Percentiles rank a stretch among this genome's conserved stretches.
Evolutionary conservation across 1,140 invertebrate genomes (phyloP).

Genomic region (Atta colombica): DNA sequence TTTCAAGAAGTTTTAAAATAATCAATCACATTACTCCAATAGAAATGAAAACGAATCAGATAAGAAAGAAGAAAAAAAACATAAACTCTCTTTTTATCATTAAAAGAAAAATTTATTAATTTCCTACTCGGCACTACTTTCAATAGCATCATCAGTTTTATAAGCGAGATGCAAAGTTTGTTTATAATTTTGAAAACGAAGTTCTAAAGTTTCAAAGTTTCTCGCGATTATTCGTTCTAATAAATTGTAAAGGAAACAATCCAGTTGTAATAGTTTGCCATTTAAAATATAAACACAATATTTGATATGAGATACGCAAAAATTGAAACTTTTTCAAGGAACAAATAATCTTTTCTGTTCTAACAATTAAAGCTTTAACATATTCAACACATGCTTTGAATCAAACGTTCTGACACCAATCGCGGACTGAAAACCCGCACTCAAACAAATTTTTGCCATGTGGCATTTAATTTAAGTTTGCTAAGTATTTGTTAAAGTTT

Average conservation of each 20-base stretch:
- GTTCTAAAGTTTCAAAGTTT: slow-evolving; percentile 10
- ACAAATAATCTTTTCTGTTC: background rate
- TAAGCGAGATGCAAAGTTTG: background rate
- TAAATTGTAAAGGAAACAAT: background rate
- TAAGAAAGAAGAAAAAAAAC: no score
- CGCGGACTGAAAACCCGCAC: background rate
- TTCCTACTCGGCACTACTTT: background rate
- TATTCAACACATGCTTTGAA: background rate
- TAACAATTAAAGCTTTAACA: slow-evolving; percentile 23
- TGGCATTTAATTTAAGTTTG: slow-evolving; percentile 25
- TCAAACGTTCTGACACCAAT: background rate
- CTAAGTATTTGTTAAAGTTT: slow-evolving; percentile 42
- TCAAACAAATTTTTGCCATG: slow-evolving; percentile 37
- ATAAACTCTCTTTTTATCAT: background rate
- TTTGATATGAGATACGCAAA: background rate
- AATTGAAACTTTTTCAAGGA: slow-evolving; percentile 2
- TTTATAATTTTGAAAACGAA: slow-evolving; percentile 12
- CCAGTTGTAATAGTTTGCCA: background rate
- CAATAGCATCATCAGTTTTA: slow-evolving; percentile 24
- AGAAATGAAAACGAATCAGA: background rate
- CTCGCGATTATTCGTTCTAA: background rate
- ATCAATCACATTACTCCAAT: slow-evolving; percentile 7
- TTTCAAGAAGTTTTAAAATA: slow-evolving; percentile 4
- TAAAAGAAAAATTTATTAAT: slow-evolving; percentile 34
- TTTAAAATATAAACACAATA: background rate